Conservation (phyloP, 2,888 invertebrate species). For the Mesoligia furuncula region DNA sequence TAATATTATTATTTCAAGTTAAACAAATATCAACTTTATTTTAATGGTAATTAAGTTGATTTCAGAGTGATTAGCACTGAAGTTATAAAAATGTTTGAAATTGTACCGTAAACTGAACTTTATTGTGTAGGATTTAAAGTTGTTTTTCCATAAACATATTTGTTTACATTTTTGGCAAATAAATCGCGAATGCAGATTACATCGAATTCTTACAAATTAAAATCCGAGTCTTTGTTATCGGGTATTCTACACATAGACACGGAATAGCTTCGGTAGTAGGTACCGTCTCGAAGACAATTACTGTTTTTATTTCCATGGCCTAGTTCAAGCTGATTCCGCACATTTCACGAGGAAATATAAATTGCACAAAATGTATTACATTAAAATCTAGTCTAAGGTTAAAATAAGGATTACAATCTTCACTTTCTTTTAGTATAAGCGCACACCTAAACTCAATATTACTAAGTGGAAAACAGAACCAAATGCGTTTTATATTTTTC, state of each 20-base stretch:
- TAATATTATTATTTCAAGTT: too few species aligned
- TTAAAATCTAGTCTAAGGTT: background rate
- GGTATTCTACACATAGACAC: background rate
- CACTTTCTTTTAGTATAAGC: background rate
- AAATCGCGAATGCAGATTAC: background rate
- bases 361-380: conserved; percentile 6
- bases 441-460: background rate
- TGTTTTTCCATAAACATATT: too few species aligned
- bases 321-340: conserved; percentile 6
- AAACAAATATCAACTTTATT: too few species aligned
- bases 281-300: conserved; percentile 6
- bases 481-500: conserved; percentile 4
- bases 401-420: background rate
- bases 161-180: too few species aligned
- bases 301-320: conserved; percentile 1
- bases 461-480: conserved; percentile 2
- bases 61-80: too few species aligned
- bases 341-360: background rate
- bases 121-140: too few species aligned
- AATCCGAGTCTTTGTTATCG: background rate
- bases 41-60: too few species aligned
- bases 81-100: too few species aligned
- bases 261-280: conserved; percentile 7
- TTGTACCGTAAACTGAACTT: too few species aligned
- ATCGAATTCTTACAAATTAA: background rate